Percentiles rank a stretch among this genome's conserved stretches.
Conservation (phyloP, 2,888 invertebrate genomes). For the Seladonia tumulorum region DNA sequence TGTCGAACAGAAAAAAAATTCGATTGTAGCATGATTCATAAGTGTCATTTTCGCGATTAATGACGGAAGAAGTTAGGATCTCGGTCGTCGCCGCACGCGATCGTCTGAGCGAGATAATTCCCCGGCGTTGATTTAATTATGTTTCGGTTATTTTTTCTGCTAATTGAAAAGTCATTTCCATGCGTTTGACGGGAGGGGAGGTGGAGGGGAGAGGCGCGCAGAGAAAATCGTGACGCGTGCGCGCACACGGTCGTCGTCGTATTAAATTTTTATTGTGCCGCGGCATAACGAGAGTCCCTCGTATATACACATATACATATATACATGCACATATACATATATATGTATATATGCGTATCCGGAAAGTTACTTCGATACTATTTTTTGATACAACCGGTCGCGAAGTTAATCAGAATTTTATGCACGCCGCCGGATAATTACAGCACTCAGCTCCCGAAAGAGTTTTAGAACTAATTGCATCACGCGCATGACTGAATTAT, state of each 20-base stretch:
- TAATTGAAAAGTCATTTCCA: slow-evolving; percentile 17
- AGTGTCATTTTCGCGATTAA: background rate
- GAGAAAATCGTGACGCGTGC: background rate
- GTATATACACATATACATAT: background rate
- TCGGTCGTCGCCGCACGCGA: background rate
- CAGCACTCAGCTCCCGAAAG: slow-evolving; percentile 49
- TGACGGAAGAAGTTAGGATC: background rate
- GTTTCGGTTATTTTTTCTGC: background rate
- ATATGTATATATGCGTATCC: background rate
- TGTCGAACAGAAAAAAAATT: too few species aligned
- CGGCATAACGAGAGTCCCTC: slow-evolving; percentile 18
- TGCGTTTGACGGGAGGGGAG: background rate
- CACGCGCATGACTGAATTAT: slow-evolving; percentile 50
- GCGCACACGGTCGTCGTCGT: background rate
- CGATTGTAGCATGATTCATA: too few species aligned
- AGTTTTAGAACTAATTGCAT: slow-evolving; percentile 60
- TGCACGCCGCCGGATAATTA: slow-evolving; percentile 50
- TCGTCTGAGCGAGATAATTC: background rate
- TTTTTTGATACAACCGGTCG: slow-evolving; percentile 39
- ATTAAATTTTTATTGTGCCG: slow-evolving; percentile 21
- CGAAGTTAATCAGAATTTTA: slow-evolving; percentile 52
- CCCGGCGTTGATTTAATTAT: background rate
- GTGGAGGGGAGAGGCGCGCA: background rate
- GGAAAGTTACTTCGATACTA: slow-evolving; percentile 36
- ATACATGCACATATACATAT: too few species aligned